A percentile compares a stretch with the other conserved stretches of the same genome.
Conservation (phyloP, 2,888 invertebrate species). For the Tuberolachnus salignus region DNA sequence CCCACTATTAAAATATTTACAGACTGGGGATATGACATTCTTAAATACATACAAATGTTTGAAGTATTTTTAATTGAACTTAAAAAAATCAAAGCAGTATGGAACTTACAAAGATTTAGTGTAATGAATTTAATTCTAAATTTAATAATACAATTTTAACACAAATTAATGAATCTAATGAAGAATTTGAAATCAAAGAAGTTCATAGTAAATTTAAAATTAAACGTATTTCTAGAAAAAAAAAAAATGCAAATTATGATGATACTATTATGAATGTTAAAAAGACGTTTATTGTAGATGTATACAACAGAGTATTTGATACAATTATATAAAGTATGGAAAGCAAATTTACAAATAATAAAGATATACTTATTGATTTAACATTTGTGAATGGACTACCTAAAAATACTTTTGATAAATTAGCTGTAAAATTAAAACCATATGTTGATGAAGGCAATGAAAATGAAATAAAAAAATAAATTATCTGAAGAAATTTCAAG, state of each 20-base stretch:
- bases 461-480: no score
- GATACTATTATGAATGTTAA: not conserved
- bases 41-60: not conserved
- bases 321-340: no score
- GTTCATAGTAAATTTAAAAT: not conserved
- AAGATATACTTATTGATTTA: no score
- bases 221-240: not conserved
- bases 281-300: not conserved
- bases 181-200: not conserved
- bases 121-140: slow-evolving; percentile 15
- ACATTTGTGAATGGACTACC: no score
- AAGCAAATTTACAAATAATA: no score
- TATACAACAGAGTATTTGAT: no score
- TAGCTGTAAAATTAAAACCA: no score
- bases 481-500: no score
- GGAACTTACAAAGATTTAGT: not conserved
- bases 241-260: slow-evolving; percentile 17
- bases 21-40: not conserved
- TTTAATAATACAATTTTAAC: not conserved
- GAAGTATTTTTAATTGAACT: slow-evolving; percentile 5
- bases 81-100: slow-evolving; percentile 21
- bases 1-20: not conserved
- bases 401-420: no score
- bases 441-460: no score
- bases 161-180: slow-evolving; percentile 1